Evolutionary conservation across 2,113 vertebrate species (phyloP), one percentile per base, ranked within the genome.

Genomic region (Sardina pilchardus): DNA sequence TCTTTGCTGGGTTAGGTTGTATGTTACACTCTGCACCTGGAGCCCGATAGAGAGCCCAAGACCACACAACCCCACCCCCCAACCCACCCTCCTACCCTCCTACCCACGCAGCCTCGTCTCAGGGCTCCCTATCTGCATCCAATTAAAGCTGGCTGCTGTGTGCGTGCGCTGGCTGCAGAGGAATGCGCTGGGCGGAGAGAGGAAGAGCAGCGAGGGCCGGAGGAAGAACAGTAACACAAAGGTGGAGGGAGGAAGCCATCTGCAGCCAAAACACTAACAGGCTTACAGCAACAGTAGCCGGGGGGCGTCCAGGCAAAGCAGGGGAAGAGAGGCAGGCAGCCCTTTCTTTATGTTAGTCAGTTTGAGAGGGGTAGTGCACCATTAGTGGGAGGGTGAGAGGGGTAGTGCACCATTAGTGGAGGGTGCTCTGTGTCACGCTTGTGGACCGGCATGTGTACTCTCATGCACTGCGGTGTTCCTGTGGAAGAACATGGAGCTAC

Each of bases 141-240:
- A 78, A 78, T 78, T 78, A 78, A 78, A 78, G 71, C 71, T 78
- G 71, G 71, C 71, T 34, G 71, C 71, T 34, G 34, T 36, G 71
- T 34, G 26, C 26, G 63, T 8, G 71, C 36, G 71, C 71, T 17
- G 71, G 71, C 30, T 78, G 71, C 71, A 34, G 26, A 16, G 71
- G 71, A 78, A 78, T 78, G 71, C 14, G 14, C 71, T 34, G 21
- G 71, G 71, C 10, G 53, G 3, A 17, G 34, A 36, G 67, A n/a
- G 24, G n/a, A 26, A 63, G 71, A 78, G 10, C 14, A 34, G 34
- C 30, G 17, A 34, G 30, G 36, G 30, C 30, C 71, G 39, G 71
- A 36, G 34, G 71, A 63, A 26, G 59, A 34, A 14, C 10, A 78
- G 71, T 30, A 36, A 14, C 71, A 36, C 30, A 78, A 17, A 36